Percentiles rank a stretch among this genome's conserved stretches.
These are phyloP conservation scores for Euplexia lucipara DNA, from an alignment of 2,888 invertebrate species.

Conservation along the genomic window DNA sequence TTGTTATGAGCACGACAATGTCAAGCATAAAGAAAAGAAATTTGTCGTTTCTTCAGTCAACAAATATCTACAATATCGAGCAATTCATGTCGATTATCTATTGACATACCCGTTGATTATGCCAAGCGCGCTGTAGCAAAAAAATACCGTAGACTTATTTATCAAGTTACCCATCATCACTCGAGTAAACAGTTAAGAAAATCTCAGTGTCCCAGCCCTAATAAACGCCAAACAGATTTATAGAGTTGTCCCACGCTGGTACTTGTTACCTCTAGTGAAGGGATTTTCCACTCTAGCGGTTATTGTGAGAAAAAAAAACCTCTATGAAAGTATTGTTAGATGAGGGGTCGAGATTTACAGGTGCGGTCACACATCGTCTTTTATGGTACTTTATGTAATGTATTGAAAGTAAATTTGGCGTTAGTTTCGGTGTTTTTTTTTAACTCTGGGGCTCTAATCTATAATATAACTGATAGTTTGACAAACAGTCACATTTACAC, in stretches of 20 bases:
- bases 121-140: too few relatives aligned
- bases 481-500: too few relatives aligned
- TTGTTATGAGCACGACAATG: too few relatives aligned
- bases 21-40: too few relatives aligned
- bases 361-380: slow-evolving; percentile 51
- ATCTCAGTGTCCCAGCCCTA: slow-evolving; percentile 47
- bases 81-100: too few relatives aligned
- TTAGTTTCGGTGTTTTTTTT: slow-evolving; percentile 12
- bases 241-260: slow-evolving; percentile 64
- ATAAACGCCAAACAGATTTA: slow-evolving; percentile 62
- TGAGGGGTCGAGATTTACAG: slow-evolving; percentile 57
- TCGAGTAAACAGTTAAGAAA: slow-evolving; percentile 11
- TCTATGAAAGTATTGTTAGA: slow-evolving; percentile 62
- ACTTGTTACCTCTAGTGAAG: slow-evolving; percentile 63
- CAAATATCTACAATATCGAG: too few relatives aligned
- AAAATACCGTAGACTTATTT: background rate
- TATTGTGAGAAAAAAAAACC: slow-evolving; percentile 63
- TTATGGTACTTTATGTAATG: slow-evolving; percentile 53
- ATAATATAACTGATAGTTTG: too few relatives aligned
- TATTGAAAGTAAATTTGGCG: slow-evolving; percentile 52
- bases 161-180: background rate
- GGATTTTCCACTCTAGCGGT: slow-evolving; percentile 63
- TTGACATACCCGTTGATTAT: too few relatives aligned
- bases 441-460: background rate
- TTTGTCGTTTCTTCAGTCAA: too few relatives aligned